A percentile compares a stretch with the other conserved stretches of the same genome.
Evolutionary conservation across 92 coral and sea anemone species (phyloP).

Genomic region (Paragorgia papillata): DNA sequence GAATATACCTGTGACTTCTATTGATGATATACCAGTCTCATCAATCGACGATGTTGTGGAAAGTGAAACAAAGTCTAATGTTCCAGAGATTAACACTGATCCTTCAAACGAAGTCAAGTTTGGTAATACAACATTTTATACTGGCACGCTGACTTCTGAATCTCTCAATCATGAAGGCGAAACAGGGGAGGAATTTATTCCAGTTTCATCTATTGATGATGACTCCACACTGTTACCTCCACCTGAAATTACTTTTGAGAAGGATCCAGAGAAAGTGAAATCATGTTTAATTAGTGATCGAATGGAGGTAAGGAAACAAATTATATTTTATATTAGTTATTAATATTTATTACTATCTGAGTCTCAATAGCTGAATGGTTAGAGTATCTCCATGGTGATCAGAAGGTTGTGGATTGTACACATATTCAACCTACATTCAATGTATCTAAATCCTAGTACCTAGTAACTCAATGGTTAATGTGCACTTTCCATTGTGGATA

Average conservation of each 20-base stretch:
- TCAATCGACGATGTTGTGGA: constrained; percentile 13
- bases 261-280: constrained; percentile 9
- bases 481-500: too few species aligned
- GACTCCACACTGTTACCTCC: constrained; percentile 27
- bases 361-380: too few species aligned
- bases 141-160: background rate
- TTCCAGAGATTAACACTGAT: background rate
- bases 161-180: constrained; percentile 1
- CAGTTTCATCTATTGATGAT: constrained; percentile 36
- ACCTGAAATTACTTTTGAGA: constrained; percentile 31
- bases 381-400: too few species aligned
- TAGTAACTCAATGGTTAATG: too few species aligned
- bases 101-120: background rate
- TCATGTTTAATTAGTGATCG: constrained; percentile 16
- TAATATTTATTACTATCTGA: too few species aligned
- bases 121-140: constrained; percentile 16
- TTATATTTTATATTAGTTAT: background rate
- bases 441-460: too few species aligned
- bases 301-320: constrained; percentile 3
- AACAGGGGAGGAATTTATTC: constrained; percentile 10
- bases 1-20: constrained; percentile 16
- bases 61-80: background rate
- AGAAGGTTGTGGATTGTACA: too few species aligned
- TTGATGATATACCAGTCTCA: constrained; percentile 41
- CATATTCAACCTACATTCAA: too few species aligned